A percentile compares a stretch with the other conserved stretches of the same genome.
Conservation (phyloP, 2,888 invertebrate genomes). For the Gerris lacustris region DNA sequence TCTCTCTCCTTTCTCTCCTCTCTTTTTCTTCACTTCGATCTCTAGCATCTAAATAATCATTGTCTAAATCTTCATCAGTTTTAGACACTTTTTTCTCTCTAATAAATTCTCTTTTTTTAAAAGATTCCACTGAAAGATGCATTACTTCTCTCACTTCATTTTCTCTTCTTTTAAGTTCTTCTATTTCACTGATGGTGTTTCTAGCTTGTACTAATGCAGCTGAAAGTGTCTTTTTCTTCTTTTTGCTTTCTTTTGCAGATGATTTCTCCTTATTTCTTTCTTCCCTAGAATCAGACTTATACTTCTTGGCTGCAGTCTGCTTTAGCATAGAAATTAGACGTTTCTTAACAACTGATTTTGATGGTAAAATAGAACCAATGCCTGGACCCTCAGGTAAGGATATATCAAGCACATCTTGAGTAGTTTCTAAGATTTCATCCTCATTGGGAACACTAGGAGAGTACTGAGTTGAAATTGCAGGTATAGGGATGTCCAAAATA, state of each 20-base stretch:
- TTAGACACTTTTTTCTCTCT: slow-evolving; percentile 15
- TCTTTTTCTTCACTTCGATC: slow-evolving; percentile 10
- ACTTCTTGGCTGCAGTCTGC: slow-evolving; percentile 6
- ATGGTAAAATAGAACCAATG: slow-evolving; percentile 26
- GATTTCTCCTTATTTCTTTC: neutral
- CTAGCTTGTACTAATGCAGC: slow-evolving; percentile 23
- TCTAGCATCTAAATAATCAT: neutral
- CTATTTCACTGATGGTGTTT: slow-evolving; percentile 29
- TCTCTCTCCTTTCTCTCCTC: slow-evolving; percentile 17
- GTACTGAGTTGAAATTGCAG: slow-evolving; percentile 5
- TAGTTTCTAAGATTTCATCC: slow-evolving; percentile 20
- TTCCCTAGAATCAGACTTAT: neutral
- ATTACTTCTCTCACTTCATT: slow-evolving; percentile 22
- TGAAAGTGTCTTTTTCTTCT: neutral
- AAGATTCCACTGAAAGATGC: slow-evolving; percentile 19
- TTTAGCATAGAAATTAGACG: slow-evolving; percentile 36
- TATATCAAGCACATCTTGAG: slow-evolving; percentile 9
- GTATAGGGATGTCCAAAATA: neutral
- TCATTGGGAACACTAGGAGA: slow-evolving; percentile 24
- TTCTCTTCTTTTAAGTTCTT: slow-evolving; percentile 28
- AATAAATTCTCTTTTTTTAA: slow-evolving; percentile 17
- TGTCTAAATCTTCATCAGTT: neutral
- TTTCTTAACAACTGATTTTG: slow-evolving; percentile 38
- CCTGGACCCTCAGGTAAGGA: slow-evolving; percentile 11
- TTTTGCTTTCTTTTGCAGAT: slow-evolving; percentile 19